These are phyloP conservation scores for Dynastes grantii DNA, from an alignment of 2,888 invertebrate genomes.

Conservation along the genomic window DNA sequence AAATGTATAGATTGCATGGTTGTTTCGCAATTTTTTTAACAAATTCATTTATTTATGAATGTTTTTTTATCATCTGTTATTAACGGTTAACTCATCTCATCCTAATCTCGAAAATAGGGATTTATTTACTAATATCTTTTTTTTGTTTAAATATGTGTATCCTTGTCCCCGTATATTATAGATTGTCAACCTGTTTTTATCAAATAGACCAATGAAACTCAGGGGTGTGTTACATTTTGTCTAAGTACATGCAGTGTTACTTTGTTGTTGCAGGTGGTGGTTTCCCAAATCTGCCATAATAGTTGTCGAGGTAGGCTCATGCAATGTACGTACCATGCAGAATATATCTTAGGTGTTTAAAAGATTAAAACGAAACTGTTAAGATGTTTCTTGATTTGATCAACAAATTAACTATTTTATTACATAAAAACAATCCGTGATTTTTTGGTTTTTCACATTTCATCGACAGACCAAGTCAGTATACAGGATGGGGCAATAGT, in stretches of 20 bases:
- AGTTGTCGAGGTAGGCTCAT: constrained; percentile 48
- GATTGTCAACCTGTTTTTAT: neutral
- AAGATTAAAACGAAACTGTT: neutral
- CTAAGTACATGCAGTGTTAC: constrained; percentile 46
- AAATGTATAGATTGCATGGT: neutral
- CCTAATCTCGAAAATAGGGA: neutral
- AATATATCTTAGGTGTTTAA: constrained; percentile 8
- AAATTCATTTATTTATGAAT: neutral
- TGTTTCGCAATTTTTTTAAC: neutral
- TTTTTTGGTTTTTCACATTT: neutral
- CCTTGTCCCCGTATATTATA: neutral
- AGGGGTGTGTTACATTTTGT: constrained; percentile 23
- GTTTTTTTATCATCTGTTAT: neutral
- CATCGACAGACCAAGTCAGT: too few species aligned
- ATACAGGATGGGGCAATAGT: too few species aligned
- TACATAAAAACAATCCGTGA: neutral
- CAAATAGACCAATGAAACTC: constrained; percentile 3
- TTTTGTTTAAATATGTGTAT: neutral
- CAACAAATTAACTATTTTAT: neutral
- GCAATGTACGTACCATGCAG: constrained; percentile 34
- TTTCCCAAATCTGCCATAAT: constrained; percentile 47
- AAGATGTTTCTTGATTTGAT: neutral
- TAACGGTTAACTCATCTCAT: neutral
- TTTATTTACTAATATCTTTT: constrained; percentile 2
- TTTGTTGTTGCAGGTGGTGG: constrained; percentile 50